Conservation (phyloP, 2,888 invertebrate species). For the Pyrgus malvae region DNA sequence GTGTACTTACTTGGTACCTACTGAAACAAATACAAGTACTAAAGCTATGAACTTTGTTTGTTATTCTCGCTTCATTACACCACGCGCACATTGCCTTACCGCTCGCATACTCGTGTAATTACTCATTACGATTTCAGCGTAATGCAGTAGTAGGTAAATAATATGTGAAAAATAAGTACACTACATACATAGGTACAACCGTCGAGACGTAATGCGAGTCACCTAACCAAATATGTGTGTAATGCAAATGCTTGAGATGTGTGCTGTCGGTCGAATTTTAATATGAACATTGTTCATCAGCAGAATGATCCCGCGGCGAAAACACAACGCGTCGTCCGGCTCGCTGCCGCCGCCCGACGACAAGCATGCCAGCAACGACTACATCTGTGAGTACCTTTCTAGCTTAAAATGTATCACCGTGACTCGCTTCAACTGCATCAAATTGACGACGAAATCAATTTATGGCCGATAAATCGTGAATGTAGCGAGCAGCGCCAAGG, state of each 20-base stretch:
- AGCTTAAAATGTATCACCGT: constrained; percentile 9
- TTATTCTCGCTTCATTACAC: no score
- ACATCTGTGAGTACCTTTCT: constrained; percentile 61
- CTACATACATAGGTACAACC: no score
- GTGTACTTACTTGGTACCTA: no score
- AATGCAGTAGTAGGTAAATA: no score
- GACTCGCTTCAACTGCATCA: constrained; percentile 19
- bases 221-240: neutral
- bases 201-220: no score
- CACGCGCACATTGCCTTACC: neutral
- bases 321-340: constrained; percentile 74
- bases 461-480: constrained; percentile 11
- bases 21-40: no score
- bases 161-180: no score
- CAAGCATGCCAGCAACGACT: constrained; percentile 77
- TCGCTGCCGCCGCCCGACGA: constrained; percentile 72
- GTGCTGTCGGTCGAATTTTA: no score
- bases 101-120: neutral
- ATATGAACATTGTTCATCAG: constrained; percentile 8
- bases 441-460: constrained; percentile 28
- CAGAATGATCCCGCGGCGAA: constrained; percentile 75
- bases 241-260: neutral
- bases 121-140: neutral
- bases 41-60: no score
- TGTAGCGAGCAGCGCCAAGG: constrained; percentile 5